phyloP scores from a whole-genome alignment of 2,888 invertebrate genomes.

The Phragmatobia fuliginosa region DNA sequence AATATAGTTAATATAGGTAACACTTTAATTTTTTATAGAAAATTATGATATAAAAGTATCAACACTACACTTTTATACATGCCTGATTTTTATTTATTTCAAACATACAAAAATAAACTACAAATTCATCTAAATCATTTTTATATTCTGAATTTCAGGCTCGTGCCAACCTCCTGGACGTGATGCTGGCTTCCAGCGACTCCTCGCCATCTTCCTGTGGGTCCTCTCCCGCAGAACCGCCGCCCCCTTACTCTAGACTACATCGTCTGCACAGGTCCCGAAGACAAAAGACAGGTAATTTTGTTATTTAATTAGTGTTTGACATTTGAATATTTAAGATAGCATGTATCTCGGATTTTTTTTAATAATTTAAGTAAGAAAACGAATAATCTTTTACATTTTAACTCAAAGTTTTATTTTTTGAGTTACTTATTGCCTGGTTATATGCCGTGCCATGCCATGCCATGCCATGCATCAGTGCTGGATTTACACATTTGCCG shows the following conservation, averaged over 20 bases:
- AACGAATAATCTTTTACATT: no score
- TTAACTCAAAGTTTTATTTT: not conserved
- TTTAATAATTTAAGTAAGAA: no score
- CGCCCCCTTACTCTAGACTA: conserved; percentile 88
- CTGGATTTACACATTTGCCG: no score
- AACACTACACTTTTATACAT: not conserved
- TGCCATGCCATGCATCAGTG: no score
- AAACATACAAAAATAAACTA: not conserved
- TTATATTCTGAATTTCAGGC: conserved; percentile 80
- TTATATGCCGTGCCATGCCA: no score
- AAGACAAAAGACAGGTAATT: conserved; percentile 91
- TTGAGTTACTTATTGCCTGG: not conserved
- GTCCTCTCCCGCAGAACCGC: conserved; percentile 85
- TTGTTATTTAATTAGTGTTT: conserved; percentile 6
- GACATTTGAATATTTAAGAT: not conserved
- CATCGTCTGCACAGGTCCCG: conserved; percentile 90
- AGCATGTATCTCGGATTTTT: no score
- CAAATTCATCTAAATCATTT: not conserved
- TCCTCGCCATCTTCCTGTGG: conserved; percentile 90
- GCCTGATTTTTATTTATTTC: not conserved
- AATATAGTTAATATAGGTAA: not conserved
- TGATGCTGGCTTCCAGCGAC: conserved; percentile 92
- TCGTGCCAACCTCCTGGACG: conserved; percentile 91
- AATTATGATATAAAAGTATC: not conserved
- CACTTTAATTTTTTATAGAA: not conserved